Base-by-base conservation (phyloP, 2,888 invertebrate species). In the Lithophane semibrunnea region DNA sequence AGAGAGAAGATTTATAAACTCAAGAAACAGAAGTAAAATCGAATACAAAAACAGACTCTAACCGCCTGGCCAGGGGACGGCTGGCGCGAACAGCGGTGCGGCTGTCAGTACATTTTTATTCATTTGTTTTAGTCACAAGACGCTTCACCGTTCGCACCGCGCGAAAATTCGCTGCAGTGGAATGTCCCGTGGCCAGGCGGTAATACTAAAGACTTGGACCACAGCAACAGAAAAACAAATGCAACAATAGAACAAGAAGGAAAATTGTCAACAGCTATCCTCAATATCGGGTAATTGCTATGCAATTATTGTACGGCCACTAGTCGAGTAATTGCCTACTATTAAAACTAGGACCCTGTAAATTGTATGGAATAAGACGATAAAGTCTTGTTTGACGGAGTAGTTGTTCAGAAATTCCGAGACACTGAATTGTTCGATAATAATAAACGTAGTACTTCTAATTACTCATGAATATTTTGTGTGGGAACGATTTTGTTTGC, bases 251-350 rank as follows among this genome's bases (percentile, higher is more conserved):
- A 83, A 86, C 86, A 81, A 83, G 76, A 74, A 77, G 85, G 81
- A 83, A 86, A 92, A 92, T 90, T 90, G 90, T 90, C 91, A 87
- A 89, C 83, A 84, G 82, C 85, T 37, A 85, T 85, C 77, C 79
- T 84, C 81, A 85, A 84, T 86, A 88, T 80, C 77, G 86, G 86
- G 76, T 88, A 90, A 91, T 91, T 90, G 86, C 86, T 73, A 76
- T 73, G 82, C 88, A 90, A 91, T 91, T 89, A 91, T 85, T 81
- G 73, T 70, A 83, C 82, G 72, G 65, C 82, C 72, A 83, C 81
- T 80, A 82, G 84, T 75, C 67, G 69, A 72, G 75, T 88, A 88
- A 90, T 90, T 88, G 87, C 71, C 83, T 75, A 78, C 82, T 79
- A 89, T 91, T 91, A 92, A 82, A 85, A 84, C 83, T 69, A 42